These are phyloP conservation scores for Eospalax fontanierii DNA, from an alignment of 2,797 vertebrate genomes.

Conservation along the genomic window DNA sequence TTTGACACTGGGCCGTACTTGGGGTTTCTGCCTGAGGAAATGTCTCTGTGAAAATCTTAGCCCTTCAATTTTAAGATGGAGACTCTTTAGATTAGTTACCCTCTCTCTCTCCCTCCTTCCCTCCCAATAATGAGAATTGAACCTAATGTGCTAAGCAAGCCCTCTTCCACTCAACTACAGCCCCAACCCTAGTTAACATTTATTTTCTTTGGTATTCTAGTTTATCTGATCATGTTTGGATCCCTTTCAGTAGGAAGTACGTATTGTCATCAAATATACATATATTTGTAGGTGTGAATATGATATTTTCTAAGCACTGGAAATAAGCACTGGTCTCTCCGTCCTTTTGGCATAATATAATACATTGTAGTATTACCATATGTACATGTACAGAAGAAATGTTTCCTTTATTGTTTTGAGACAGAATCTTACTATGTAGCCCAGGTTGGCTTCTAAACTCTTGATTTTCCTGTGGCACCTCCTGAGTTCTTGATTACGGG, in stretches of 20 bases:
- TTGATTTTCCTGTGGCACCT: neutral
- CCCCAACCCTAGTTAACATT: too few relatives aligned
- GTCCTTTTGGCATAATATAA: neutral
- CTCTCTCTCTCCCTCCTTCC: neutral
- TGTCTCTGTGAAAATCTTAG: constrained; percentile 72
- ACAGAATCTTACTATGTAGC: neutral
- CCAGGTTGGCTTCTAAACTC: neutral
- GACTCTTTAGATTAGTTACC: neutral
- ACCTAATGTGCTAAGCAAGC: neutral
- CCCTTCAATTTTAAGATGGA: constrained; percentile 67
- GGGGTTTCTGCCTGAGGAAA: constrained; percentile 73
- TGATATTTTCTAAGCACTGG: neutral
- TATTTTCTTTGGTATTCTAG: too few relatives aligned
- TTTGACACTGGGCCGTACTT: constrained; percentile 73
- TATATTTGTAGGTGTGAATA: neutral
- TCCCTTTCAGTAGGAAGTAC: too few relatives aligned
- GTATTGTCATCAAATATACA: constrained; percentile 15
- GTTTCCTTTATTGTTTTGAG: neutral
- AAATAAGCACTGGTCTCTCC: neutral
- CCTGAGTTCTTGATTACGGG: neutral
- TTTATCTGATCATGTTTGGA: too few relatives aligned
- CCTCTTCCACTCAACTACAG: too few relatives aligned
- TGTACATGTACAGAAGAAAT: neutral
- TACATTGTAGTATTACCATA: neutral
- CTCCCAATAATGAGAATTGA: neutral